Evolutionary conservation across 2,113 vertebrate species (phyloP).

Genomic region (Cephalopholis sonnerati): DNA sequence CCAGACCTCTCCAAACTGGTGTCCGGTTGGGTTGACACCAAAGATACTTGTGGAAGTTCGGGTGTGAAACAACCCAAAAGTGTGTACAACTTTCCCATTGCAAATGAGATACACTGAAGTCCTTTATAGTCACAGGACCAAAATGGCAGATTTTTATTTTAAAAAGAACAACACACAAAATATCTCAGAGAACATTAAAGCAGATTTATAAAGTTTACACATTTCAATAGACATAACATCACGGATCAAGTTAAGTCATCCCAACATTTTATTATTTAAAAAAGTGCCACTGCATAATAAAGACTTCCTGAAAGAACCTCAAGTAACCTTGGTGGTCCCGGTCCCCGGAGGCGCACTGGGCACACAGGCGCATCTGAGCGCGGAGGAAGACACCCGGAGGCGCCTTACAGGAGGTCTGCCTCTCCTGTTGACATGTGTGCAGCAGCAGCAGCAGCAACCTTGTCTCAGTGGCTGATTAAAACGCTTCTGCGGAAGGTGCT

Average conservation of each 20-base stretch:
- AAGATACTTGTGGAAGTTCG: neutral
- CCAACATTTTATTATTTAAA: neutral
- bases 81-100: neutral
- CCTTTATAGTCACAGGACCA: neutral
- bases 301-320: neutral
- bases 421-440: slow-evolving; percentile 32
- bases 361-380: slow-evolving; percentile 28
- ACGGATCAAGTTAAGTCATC: neutral
- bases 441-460: slow-evolving; percentile 11
- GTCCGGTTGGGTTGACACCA: neutral
- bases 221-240: neutral
- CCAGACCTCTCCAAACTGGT: slow-evolving; percentile 20
- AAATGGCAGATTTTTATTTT: neutral
- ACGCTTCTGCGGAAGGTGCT: slow-evolving; percentile 43
- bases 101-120: neutral
- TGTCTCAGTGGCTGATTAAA: slow-evolving; percentile 22
- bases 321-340: slow-evolving; percentile 44
- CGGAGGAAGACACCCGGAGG: slow-evolving; percentile 52
- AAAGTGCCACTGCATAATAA: neutral
- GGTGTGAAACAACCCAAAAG: neutral
- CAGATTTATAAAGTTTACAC: neutral
- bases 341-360: slow-evolving; percentile 43
- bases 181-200: too few species aligned
- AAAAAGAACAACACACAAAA: neutral
- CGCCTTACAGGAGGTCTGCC: slow-evolving; percentile 53